phyloP scores from a whole-genome alignment of 1,140 invertebrate genomes.

The Eulimnadia texana region DNA sequence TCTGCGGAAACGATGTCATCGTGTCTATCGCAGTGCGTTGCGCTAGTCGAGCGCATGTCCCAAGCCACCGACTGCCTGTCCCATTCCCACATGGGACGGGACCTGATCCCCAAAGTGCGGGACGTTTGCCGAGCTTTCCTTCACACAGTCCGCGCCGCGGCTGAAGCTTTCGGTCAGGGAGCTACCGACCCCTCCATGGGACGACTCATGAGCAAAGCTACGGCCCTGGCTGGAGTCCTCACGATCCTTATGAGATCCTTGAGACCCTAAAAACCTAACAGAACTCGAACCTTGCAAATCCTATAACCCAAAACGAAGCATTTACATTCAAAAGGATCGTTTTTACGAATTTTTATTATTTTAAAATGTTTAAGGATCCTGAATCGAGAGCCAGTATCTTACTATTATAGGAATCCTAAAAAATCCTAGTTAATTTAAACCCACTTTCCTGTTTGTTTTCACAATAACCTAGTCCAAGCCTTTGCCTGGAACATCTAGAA shows the following conservation, averaged over 20 bases:
- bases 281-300: no score
- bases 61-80: constrained; percentile 21
- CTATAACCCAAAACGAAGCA: no score
- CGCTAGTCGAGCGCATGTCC: constrained; percentile 40
- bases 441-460: no score
- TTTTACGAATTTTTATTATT: no score
- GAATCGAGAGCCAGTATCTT: no score
- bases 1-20: constrained; percentile 22
- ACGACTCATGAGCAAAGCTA: constrained; percentile 49
- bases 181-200: constrained; percentile 34
- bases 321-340: no score
- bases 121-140: constrained; percentile 39
- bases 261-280: constrained; percentile 28
- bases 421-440: no score
- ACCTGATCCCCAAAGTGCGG: constrained; percentile 22
- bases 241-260: constrained; percentile 63
- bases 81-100: not conserved
- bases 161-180: constrained; percentile 27
- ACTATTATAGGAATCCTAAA: no score
- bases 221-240: constrained; percentile 60
- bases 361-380: no score
- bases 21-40: constrained; percentile 51
- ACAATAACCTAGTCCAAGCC: no score
- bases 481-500: no score
- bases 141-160: constrained; percentile 26